These are phyloP conservation scores for Biston betularia DNA, from an alignment of 2,888 invertebrate species.

Conservation along the genomic window DNA sequence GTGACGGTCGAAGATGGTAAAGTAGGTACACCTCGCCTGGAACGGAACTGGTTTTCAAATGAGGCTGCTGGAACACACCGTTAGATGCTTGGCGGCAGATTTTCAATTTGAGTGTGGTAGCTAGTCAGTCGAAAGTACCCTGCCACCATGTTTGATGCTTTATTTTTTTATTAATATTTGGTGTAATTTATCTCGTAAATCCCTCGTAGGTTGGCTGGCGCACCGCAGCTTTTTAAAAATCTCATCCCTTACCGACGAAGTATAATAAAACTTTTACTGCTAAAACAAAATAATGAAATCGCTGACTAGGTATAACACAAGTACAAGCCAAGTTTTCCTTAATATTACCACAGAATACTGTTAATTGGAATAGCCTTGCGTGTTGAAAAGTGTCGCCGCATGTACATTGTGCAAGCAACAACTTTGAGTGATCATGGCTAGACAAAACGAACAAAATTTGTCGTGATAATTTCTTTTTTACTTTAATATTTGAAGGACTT, in stretches of 20 bases:
- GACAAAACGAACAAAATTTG: no score
- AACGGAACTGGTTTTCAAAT: no score
- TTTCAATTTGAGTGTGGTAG: no score
- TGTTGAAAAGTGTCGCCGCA: background rate
- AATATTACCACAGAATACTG: background rate
- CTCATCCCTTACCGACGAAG: slow-evolving; percentile 11
- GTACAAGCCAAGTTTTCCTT: slow-evolving; percentile 16
- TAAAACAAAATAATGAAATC: slow-evolving; percentile 32
- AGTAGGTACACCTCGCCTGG: no score
- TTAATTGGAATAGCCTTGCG: background rate
- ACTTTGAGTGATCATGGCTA: background rate
- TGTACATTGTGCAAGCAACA: background rate
- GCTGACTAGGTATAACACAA: slow-evolving; percentile 15
- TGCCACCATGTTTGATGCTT: no score
- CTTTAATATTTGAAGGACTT: no score
- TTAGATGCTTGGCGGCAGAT: no score
- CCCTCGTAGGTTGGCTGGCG: background rate
- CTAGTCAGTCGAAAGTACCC: no score
- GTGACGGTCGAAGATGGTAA: no score
- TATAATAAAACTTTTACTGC: slow-evolving; percentile 31
- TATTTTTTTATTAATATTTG: background rate
- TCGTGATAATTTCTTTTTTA: no score
- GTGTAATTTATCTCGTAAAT: slow-evolving; percentile 1
- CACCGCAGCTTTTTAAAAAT: slow-evolving; percentile 1
- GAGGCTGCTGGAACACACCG: no score